A percentile compares a stretch with the other conserved stretches of the same genome.
Conservation (phyloP, 2,888 invertebrate species). For the Lasioglossum oenotherae region DNA sequence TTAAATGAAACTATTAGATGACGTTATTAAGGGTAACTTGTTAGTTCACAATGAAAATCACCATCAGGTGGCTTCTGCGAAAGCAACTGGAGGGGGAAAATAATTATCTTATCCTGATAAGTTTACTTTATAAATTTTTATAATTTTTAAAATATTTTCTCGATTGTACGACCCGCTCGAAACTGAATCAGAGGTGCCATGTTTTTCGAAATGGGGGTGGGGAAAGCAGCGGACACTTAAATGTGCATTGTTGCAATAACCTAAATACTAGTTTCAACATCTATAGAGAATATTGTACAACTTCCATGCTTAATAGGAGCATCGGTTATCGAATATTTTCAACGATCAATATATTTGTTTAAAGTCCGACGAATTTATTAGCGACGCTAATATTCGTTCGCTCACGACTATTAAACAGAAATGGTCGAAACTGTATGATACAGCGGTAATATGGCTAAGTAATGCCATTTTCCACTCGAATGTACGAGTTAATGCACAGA, state of each 20-base stretch:
- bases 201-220: too few relatives aligned
- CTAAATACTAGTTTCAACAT: too few relatives aligned
- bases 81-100: not conserved
- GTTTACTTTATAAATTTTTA: too few relatives aligned
- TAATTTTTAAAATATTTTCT: too few relatives aligned
- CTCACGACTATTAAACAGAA: slow-evolving; percentile 39
- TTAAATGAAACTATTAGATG: too few relatives aligned
- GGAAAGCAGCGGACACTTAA: too few relatives aligned
- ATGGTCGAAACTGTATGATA: slow-evolving; percentile 25
- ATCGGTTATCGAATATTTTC: not conserved
- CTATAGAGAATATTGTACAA: not conserved
- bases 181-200: too few relatives aligned
- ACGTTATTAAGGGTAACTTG: too few relatives aligned
- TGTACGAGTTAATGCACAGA: slow-evolving; percentile 63
- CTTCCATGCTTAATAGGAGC: not conserved
- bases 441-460: slow-evolving; percentile 51
- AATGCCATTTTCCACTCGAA: slow-evolving; percentile 67
- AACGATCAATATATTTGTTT: not conserved
- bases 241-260: too few relatives aligned
- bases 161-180: too few relatives aligned
- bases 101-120: not conserved
- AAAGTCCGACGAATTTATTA: slow-evolving; percentile 2
- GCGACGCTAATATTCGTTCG: not conserved
- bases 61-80: not conserved
- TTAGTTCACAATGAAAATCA: too few relatives aligned